phyloP scores from a whole-genome alignment of 35 echinoderm and acorn worm genomes.

The Holothuria glaberrima region DNA sequence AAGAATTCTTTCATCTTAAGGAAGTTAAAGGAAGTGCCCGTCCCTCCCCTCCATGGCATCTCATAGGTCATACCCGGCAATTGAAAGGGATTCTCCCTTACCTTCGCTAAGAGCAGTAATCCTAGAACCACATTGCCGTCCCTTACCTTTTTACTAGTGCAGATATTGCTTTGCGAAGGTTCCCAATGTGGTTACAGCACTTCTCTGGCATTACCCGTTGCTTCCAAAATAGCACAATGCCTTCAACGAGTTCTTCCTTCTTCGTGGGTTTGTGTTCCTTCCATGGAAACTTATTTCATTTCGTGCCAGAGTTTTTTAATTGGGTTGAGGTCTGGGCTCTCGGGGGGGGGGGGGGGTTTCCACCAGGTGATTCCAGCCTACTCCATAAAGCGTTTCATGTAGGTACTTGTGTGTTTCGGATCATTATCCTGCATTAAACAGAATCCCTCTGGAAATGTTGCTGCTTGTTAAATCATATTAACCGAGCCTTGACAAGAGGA shows the following conservation, averaged over 20 bases:
- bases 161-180: conserved; percentile 60
- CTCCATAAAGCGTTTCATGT: background rate
- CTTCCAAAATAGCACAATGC: conserved; percentile 55
- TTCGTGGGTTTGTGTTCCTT: conserved; percentile 46
- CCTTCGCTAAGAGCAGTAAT: too few relatives aligned
- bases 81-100: too few relatives aligned
- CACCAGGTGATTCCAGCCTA: conserved; percentile 38
- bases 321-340: conserved; percentile 67
- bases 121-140: conserved; percentile 27
- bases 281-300: conserved; percentile 34
- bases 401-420: conserved; percentile 29
- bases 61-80: too few relatives aligned
- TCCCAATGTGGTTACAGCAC: conserved; percentile 45
- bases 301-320: conserved; percentile 68
- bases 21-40: too few relatives aligned
- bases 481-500: too few relatives aligned
- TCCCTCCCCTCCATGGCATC: too few relatives aligned
- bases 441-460: background rate
- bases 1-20: too few relatives aligned
- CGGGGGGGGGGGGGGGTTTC: conserved; percentile 50
- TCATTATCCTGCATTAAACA: conserved; percentile 14
- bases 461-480: background rate
- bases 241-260: conserved; percentile 49
- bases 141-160: conserved; percentile 37
- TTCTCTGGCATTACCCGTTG: background rate